Conservation (phyloP, 2,797 vertebrate species). For the Leptodactylus fallax region DNA sequence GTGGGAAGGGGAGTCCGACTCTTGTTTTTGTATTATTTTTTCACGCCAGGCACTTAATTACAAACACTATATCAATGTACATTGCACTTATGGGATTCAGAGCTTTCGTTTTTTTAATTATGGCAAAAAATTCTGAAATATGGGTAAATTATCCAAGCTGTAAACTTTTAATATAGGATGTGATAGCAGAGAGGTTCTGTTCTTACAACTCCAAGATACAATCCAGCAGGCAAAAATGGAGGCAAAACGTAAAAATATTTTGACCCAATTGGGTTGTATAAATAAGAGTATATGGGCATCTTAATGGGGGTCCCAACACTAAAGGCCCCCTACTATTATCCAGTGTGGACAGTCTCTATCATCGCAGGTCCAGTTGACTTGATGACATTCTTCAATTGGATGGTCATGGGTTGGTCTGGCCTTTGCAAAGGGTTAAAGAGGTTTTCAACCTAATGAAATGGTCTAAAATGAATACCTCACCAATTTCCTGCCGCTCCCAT, state of each 20-base stretch:
- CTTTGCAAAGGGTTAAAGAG: too few species aligned
- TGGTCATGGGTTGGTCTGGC: too few species aligned
- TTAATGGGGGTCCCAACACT: background rate
- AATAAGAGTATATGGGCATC: background rate
- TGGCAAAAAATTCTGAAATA: background rate
- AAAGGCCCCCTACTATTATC: background rate
- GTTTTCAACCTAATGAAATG: too few species aligned
- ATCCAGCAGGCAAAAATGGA: background rate
- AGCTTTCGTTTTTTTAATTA: background rate
- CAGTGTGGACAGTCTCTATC: too few species aligned
- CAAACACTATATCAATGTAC: constrained; percentile 41
- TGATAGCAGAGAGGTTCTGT: background rate
- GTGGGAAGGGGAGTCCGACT: background rate
- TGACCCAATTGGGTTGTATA: too few species aligned
- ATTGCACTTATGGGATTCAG: constrained; percentile 25
- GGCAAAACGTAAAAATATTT: background rate
- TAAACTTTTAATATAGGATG: background rate
- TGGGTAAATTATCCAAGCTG: background rate
- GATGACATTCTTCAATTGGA: too few species aligned
- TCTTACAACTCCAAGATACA: background rate
- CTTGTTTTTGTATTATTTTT: constrained; percentile 20
- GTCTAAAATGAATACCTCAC: too few species aligned
- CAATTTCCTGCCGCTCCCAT: too few species aligned
- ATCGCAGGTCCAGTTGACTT: too few species aligned
- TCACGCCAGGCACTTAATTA: constrained; percentile 18